These are phyloP conservation scores for Dendrocopos noguchii DNA, from an alignment of 2,113 vertebrate genomes.

Conservation along the genomic window DNA sequence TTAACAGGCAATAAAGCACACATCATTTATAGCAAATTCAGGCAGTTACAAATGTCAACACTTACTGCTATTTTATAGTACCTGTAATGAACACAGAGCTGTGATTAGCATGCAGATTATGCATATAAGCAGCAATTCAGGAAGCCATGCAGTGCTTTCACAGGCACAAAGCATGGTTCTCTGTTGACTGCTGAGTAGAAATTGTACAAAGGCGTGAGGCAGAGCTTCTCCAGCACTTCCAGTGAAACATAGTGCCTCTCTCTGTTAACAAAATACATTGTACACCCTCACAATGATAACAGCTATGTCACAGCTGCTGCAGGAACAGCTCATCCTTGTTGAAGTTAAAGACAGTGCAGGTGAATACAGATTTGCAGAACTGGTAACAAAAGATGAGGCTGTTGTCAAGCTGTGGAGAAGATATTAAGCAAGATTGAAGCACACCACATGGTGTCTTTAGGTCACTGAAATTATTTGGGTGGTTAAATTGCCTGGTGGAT, in stretches of 20 bases:
- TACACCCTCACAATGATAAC: neutral
- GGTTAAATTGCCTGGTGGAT: neutral
- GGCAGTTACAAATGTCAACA: conserved; percentile 57
- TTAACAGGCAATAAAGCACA: conserved; percentile 62
- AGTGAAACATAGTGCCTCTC: conserved; percentile 27
- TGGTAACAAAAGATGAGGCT: neutral
- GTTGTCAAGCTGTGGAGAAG: neutral
- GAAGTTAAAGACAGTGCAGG: neutral
- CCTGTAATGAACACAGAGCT: conserved; percentile 55
- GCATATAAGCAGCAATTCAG: conserved; percentile 27
- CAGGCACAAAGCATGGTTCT: conserved; percentile 9
- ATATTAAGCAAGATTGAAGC: neutral
- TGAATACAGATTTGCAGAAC: neutral
- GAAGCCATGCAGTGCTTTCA: conserved; percentile 37
- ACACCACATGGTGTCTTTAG: neutral
- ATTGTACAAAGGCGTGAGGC: conserved; percentile 23
- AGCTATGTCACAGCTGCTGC: neutral
- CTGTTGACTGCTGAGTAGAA: conserved; percentile 24
- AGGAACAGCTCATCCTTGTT: neutral
- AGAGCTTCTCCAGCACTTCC: neutral
- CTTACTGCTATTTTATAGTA: conserved; percentile 60
- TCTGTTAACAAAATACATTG: conserved; percentile 29
- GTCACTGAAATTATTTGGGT: neutral
- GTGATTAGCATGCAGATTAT: conserved; percentile 62
- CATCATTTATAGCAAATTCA: conserved; percentile 58